Evolutionary conservation across 1,140 invertebrate species (phyloP), one percentile per base, ranked within the genome.

Genomic region (Saccostrea glomerata): DNA sequence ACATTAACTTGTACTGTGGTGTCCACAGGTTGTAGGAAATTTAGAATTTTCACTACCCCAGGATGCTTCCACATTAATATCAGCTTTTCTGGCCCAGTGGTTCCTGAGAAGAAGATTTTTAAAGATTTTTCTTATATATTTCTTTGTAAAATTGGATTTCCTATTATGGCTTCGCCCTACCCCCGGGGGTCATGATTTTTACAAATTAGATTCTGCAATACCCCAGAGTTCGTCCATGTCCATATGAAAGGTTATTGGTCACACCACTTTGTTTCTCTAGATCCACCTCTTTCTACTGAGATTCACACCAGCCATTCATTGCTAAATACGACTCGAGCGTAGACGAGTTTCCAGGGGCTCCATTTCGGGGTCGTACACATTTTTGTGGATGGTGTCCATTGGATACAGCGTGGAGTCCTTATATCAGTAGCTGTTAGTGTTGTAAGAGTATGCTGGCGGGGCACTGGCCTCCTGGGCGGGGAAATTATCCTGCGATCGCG

Each of bases 331-430:
- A 86, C 86, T 87, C 15, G 86, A 84, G 23, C 89, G 54, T 66
- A 89, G 58, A 30, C 83, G 66, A 23, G 89, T 87, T 40, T 89
- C 86, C 4, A 89, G 84, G 1, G 89, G 89, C 63, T 89, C 86
- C 56, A 87, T 82, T 20, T 89, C 89, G 11, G 86, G 56, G 66
- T 89, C 89, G 66, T 85, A 86, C 25, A 73, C 25, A 7, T 60
- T 36, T 56, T 89, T 89, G 40, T 87, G 23, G 20, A 86, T 70
- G 82, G 87, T 84, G 13, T 85, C 83, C 40, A 89, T 63, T 12
- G 89, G 89, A 25, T 89, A 89, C 12, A 89, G 66, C 36, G 58
- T 66, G 55, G 82, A 40, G 13, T 73, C 86, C 20, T 87, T 54
- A 25, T 47, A 17, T 1, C 55, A 23, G 13, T 20, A 56, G 73